Evolutionary conservation across 2,888 invertebrate species (phyloP).

Genomic region (Chloroclysta siterata): DNA sequence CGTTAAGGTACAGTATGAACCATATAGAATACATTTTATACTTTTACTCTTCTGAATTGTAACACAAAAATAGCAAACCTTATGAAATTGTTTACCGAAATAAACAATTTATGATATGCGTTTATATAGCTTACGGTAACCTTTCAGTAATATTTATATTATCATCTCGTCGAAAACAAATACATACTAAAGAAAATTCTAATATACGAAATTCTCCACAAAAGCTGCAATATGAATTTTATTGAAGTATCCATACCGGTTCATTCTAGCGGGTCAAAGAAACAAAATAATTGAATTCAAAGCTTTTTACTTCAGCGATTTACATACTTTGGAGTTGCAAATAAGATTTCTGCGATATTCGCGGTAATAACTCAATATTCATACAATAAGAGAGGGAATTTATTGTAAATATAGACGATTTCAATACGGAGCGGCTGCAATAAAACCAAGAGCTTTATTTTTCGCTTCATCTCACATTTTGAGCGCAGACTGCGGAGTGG

Average conservation of each 20-base stretch:
- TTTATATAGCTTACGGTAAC: slow-evolving; percentile 6
- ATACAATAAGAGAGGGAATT: slow-evolving; percentile 29
- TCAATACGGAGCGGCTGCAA: slow-evolving; percentile 20
- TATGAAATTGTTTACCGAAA: slow-evolving; percentile 12
- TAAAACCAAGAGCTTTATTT: slow-evolving; percentile 22
- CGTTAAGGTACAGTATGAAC: no score
- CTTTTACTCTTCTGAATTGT: slow-evolving; percentile 6
- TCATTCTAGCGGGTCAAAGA: slow-evolving; percentile 16
- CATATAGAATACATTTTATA: not conserved
- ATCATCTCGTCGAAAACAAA: slow-evolving; percentile 9
- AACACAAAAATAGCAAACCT: not conserved
- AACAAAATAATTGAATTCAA: slow-evolving; percentile 19
- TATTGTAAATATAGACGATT: slow-evolving; percentile 31
- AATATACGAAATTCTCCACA: slow-evolving; percentile 9
- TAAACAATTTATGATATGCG: slow-evolving; percentile 18
- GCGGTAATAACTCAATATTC: slow-evolving; percentile 31
- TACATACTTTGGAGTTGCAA: slow-evolving; percentile 22
- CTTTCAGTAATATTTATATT: slow-evolving; percentile 18
- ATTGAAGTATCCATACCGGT: slow-evolving; percentile 16
- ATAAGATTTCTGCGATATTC: slow-evolving; percentile 26
- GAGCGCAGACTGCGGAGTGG: slow-evolving; percentile 13
- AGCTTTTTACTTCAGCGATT: slow-evolving; percentile 21
- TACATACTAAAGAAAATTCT: slow-evolving; percentile 9
- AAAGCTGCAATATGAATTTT: slow-evolving; percentile 8
- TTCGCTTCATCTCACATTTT: slow-evolving; percentile 19